phyloP scores from a whole-genome alignment of 2,113 vertebrate species.

The Aegotheles bennettii region DNA sequence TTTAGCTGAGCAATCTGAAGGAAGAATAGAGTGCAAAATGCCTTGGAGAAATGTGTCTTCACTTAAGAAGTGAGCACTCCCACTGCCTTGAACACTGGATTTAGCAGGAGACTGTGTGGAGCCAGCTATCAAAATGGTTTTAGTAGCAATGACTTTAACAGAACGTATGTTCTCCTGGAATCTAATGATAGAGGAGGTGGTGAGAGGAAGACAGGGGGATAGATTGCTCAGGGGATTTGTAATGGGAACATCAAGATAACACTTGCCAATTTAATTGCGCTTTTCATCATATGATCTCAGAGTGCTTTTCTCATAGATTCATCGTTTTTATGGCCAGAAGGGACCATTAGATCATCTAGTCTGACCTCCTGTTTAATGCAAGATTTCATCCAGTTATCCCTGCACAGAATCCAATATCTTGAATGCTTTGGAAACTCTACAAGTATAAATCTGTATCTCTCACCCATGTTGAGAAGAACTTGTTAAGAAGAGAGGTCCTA shows the following conservation, averaged over 20 bases:
- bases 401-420: not conserved
- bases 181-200: slow-evolving; percentile 26
- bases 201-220: not conserved
- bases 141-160: not conserved
- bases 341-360: slow-evolving; percentile 29
- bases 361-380: slow-evolving; percentile 23
- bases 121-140: slow-evolving; percentile 40
- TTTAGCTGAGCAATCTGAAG: slow-evolving; percentile 17
- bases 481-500: not conserved
- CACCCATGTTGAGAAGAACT: not conserved
- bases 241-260: slow-evolving; percentile 51
- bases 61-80: not conserved
- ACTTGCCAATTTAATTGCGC: slow-evolving; percentile 38
- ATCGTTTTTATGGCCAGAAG: slow-evolving; percentile 42
- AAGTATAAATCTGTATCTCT: not conserved
- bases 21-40: slow-evolving; percentile 32
- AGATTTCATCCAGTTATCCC: slow-evolving; percentile 7
- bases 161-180: not conserved
- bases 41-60: slow-evolving; percentile 18
- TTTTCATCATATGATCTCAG: slow-evolving; percentile 56
- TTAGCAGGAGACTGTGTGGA: slow-evolving; percentile 30
- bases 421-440: not conserved
- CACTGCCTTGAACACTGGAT: not conserved
- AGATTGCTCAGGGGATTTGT: slow-evolving; percentile 33
- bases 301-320: slow-evolving; percentile 49